Percentiles rank a stretch among this genome's conserved stretches.
phyloP scores from a whole-genome alignment of 2,113 vertebrate species.

The Sapayoa aenigma region DNA sequence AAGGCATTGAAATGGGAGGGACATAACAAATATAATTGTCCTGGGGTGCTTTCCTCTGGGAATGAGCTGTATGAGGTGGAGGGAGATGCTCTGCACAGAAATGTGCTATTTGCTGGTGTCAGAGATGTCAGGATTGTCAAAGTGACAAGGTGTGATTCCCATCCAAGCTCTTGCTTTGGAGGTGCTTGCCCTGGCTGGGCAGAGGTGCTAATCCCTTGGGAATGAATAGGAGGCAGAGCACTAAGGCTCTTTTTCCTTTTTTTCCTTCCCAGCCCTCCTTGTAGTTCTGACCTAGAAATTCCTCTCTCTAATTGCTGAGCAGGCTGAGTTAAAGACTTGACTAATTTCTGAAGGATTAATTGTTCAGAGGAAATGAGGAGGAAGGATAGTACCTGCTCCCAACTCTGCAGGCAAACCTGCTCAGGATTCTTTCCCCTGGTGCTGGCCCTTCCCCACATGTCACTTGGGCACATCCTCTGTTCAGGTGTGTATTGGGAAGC shows the following conservation, averaged over 20 bases:
- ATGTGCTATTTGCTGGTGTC: background rate
- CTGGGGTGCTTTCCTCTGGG: background rate
- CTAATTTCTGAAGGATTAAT: slow-evolving; percentile 18
- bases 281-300: slow-evolving; percentile 33
- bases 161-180: background rate
- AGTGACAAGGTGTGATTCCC: background rate
- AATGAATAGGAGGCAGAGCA: background rate
- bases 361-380: background rate
- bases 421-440: background rate
- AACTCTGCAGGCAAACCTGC: background rate
- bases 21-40: background rate
- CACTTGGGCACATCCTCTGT: background rate
- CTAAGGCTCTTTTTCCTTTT: background rate
- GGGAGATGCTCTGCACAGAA: background rate
- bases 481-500: rapidly evolving
- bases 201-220: background rate
- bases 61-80: background rate
- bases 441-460: background rate
- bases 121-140: background rate
- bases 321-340: background rate
- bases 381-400: background rate
- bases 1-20: background rate
- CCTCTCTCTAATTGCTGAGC: background rate
- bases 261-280: background rate
- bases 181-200: background rate